Percentiles rank a stretch among this genome's conserved stretches.
Conservation (phyloP, 2,888 invertebrate species). For the Tyria jacobaeae region DNA sequence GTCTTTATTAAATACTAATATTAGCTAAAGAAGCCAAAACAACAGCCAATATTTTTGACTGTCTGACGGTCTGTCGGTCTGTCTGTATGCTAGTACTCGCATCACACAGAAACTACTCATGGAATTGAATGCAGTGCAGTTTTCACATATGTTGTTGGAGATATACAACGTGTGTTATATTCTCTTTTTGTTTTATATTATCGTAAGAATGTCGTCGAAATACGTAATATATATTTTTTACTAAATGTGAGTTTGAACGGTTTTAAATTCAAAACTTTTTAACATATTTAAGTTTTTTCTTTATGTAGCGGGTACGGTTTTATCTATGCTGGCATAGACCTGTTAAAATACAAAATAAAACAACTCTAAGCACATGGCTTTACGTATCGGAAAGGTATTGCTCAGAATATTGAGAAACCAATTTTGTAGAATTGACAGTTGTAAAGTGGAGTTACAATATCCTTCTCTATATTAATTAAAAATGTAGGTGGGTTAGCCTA, state of each 20-base stretch:
- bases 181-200: slow-evolving; percentile 1
- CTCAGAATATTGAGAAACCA: background rate
- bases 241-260: slow-evolving; percentile 10
- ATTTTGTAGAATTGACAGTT: background rate
- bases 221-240: slow-evolving; percentile 14
- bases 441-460: too few species aligned
- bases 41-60: too few species aligned
- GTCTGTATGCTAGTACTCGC: too few species aligned
- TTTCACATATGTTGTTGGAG: too few species aligned
- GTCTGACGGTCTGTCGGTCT: too few species aligned
- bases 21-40: too few species aligned
- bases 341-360: background rate
- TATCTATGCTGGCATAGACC: background rate
- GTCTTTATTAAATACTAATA: too few species aligned
- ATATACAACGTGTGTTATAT: slow-evolving; percentile 1
- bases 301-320: background rate
- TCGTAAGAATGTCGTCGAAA: background rate
- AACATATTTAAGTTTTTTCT: background rate
- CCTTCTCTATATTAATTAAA: too few species aligned
- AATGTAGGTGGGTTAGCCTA: too few species aligned
- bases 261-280: background rate
- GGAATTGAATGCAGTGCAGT: too few species aligned
- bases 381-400: background rate
- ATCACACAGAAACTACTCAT: too few species aligned
- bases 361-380: background rate